These are phyloP conservation scores for Drosophila nr. perissopoda DNA, from an alignment of 2,888 invertebrate species.

Conservation along the genomic window DNA sequence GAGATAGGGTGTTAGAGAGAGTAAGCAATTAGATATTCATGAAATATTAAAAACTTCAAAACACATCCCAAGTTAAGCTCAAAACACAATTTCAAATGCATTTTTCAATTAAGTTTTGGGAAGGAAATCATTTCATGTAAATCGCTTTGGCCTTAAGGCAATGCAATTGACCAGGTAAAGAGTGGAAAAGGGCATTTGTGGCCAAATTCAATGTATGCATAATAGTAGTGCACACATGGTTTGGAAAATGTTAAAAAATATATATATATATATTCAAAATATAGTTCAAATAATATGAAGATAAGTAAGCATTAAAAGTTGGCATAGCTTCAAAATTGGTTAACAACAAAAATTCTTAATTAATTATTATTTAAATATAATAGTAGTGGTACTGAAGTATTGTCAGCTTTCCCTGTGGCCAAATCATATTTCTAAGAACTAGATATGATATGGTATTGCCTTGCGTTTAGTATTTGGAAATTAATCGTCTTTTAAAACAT, in stretches of 20 bases:
- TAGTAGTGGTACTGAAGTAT: background rate
- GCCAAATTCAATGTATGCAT: background rate
- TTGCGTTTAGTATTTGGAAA: too few species aligned
- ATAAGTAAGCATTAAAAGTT: background rate
- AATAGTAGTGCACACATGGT: background rate
- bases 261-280: background rate
- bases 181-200: background rate
- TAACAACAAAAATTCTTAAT: background rate
- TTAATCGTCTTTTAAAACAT: too few species aligned
- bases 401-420: background rate
- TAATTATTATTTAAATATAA: too few species aligned
- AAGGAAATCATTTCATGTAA: background rate
- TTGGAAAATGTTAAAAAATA: background rate
- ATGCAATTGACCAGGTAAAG: background rate
- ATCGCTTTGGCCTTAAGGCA: background rate
- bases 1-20: background rate
- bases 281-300: background rate
- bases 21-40: background rate
- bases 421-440: background rate
- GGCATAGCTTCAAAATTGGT: background rate
- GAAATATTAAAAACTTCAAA: background rate
- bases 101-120: background rate
- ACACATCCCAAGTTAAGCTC: background rate
- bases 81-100: background rate
- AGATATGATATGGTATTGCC: background rate